These are phyloP conservation scores for Tipula lateralis DNA, from an alignment of 2,888 invertebrate genomes.

Conservation along the genomic window DNA sequence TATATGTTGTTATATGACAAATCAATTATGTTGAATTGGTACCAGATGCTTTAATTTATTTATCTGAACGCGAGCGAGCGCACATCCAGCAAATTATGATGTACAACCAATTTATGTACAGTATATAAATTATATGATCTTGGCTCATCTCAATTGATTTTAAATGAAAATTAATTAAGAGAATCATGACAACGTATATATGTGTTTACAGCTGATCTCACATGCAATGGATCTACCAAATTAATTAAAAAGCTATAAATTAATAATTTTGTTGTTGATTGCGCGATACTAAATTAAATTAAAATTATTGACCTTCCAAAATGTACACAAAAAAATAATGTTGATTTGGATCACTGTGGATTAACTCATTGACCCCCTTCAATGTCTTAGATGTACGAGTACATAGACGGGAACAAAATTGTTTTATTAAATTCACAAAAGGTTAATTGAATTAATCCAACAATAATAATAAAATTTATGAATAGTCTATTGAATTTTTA, in stretches of 20 bases:
- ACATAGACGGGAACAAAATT: not conserved
- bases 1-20: not conserved
- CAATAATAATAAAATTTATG: not conserved
- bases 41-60: not conserved
- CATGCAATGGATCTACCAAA: not conserved
- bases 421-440: not conserved
- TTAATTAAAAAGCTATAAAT: not conserved
- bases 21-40: not conserved
- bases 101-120: not conserved
- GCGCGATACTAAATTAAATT: not conserved
- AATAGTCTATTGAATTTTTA: not conserved
- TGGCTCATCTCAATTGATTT: not conserved
- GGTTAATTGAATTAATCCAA: slow-evolving; percentile 24
- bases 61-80: not conserved
- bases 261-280: not conserved
- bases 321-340: not conserved
- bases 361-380: slow-evolving; percentile 19
- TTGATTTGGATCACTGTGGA: not conserved
- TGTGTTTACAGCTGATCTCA: not conserved
- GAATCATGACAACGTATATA: not conserved
- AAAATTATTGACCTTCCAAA: not conserved
- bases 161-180: not conserved
- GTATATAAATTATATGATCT: not conserved
- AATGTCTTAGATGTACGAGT: not conserved
- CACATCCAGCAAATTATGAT: not conserved